Base-by-base conservation (phyloP, 1,140 invertebrate genomes). In the Polypedilum vanderplanki region DNA sequence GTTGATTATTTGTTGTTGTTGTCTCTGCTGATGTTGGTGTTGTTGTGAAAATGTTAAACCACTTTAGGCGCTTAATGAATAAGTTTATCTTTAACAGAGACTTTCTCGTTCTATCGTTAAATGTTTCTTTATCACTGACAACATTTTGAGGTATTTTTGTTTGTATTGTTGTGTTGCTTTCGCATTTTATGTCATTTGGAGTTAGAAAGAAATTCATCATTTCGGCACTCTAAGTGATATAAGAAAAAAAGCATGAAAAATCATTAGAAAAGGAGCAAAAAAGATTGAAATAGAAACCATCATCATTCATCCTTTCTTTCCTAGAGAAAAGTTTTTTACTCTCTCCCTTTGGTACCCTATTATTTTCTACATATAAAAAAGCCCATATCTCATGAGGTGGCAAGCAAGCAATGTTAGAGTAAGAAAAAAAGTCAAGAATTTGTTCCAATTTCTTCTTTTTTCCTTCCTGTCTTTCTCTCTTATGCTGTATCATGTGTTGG, bases 11-110 rank as follows among this genome's bases (percentile, higher is more conserved):
- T 57, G 46, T 57, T 57, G 46, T 15, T 57, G 8, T 91, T 78
- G 88, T 89, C 4, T 89, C 89, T 79, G 20, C 89, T 79, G 20
- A 1, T 20, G 65, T 20, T 18, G n/a, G 8, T 22, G 17, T 18
- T 70, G 65, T 70, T 18, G 17, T 70, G 10, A 70, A 70, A 20
- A 70, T 70, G 65, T 70, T 70, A 22, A 70, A 70, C 65, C 65
- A 70, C 17, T 22, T 70, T 18, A 70, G 65, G 65, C 65, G 65
- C 20, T 70, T 70, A 20, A 70, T 70, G 20, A 70, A 70, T 70
- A 70, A 70, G 20, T 70, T 70, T 70, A 70, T 70, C 20, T 70
- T 70, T 18, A 70, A 70, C 20, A 70, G 18, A 70, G 65, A 70
- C 20, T 70, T 70, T 70, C 65, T 70, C 17, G 65, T 70, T 70